Evolutionary conservation across 2,888 invertebrate species (phyloP).

Genomic region (Hoplodrina blanda): DNA sequence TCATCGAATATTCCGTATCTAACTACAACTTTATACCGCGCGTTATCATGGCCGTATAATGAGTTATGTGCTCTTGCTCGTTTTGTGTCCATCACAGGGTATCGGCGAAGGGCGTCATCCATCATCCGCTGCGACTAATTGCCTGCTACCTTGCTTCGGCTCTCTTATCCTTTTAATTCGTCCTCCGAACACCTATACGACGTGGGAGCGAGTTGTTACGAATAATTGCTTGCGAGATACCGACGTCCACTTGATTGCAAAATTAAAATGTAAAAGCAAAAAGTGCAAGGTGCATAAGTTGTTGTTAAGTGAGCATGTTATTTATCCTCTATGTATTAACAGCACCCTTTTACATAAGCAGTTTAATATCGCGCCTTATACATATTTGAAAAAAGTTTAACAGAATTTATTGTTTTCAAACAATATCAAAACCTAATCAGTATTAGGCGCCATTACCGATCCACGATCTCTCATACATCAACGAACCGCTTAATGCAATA

Average conservation of each 20-base stretch:
- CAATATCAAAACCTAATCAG: constrained; percentile 38
- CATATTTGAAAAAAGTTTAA: constrained; percentile 2
- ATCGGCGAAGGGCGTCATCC: constrained; percentile 85
- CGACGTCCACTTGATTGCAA: constrained; percentile 77
- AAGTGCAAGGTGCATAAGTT: constrained; percentile 72
- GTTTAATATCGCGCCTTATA: not conserved
- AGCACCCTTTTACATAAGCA: constrained; percentile 31
- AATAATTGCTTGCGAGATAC: constrained; percentile 84
- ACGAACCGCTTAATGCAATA: constrained; percentile 73
- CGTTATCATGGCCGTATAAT: constrained; percentile 89
- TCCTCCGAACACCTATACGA: constrained; percentile 82
- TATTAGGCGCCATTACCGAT: constrained; percentile 47
- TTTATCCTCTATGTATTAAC: constrained; percentile 61
- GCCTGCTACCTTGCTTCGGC: constrained; percentile 88
- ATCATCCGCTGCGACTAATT: constrained; percentile 88
- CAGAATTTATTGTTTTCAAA: constrained; percentile 21
- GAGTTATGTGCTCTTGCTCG: constrained; percentile 84
- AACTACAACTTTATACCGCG: constrained; percentile 85
- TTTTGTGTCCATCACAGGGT: constrained; percentile 85
- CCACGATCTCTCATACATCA: constrained; percentile 65
- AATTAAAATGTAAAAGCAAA: constrained; percentile 77
- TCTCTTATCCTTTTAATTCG: constrained; percentile 88
- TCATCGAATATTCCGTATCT: constrained; percentile 84
- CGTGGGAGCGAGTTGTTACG: constrained; percentile 76
- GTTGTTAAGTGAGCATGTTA: constrained; percentile 71